Evolutionary conservation across 2,888 invertebrate genomes (phyloP), one percentile per base, ranked within the genome.

Genomic region (Pyrgus malvae): DNA sequence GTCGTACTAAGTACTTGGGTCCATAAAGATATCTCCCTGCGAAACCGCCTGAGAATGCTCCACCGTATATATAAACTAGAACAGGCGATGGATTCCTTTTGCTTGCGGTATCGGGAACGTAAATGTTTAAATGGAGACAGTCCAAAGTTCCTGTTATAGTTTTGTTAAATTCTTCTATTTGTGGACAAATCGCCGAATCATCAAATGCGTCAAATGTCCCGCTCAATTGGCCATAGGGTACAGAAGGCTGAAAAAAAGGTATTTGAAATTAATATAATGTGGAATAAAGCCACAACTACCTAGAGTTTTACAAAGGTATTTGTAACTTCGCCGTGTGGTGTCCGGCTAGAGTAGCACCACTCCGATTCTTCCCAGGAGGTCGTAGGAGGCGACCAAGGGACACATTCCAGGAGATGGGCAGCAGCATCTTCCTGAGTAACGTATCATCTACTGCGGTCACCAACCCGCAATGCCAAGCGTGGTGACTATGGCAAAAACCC

Each of bases 91-190:
- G 59, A 17, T 72, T 61, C 2, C 38, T 56, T 1, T 60, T 53
- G 1, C 54, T 66, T 7, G 67, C 66, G 3, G 49, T 58, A 4
- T 70, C 64, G 0, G 92, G 92, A 1, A 92, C 91, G 66, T 91
- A 94, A 0, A 93, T 86, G 68, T 93, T 93, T 2, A 94, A 64
- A 57, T 91, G 91, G 0, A 94, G 81, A 57, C 94, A 94, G 63
- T 92, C 91, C 55, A 90, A 76, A 14, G 76, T 35, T 70, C 91
- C 71, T 64, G 56, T 49, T n/a, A 62, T 41, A n/a, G 56, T 48
- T 1, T 55, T 66, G 69, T 81, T 48, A 70, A 67, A 61, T 37
- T 65, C 58, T 38, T 72, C 70, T 4, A 60, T 45, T 66, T 76
- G 74, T 8, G 74, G 74, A 31, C 76, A 76, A n/a, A 70, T 65